These are phyloP conservation scores for Falco concolor DNA, from an alignment of 2,797 vertebrate species.

Conservation along the genomic window DNA sequence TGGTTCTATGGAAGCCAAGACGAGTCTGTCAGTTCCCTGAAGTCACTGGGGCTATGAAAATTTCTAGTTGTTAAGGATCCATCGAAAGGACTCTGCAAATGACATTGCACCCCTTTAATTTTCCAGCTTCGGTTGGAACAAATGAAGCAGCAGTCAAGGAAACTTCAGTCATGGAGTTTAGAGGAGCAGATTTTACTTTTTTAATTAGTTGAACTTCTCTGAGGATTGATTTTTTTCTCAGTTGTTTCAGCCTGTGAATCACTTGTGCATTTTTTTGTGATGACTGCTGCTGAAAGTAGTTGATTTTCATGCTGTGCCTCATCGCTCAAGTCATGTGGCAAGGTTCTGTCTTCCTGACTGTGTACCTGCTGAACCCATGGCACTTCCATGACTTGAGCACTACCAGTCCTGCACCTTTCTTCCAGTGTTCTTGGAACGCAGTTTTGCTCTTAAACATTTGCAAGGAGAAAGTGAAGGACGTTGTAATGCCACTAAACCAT, in stretches of 20 bases:
- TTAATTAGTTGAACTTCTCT: neutral
- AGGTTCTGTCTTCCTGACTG: neutral
- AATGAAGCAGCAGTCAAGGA: neutral
- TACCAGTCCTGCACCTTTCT: neutral
- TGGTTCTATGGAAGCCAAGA: neutral
- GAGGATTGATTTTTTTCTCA: neutral
- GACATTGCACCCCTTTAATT: neutral
- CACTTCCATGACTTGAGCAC: neutral
- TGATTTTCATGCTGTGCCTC: neutral
- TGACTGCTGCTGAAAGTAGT: neutral
- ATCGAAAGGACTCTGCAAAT: neutral
- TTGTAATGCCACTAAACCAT: neutral
- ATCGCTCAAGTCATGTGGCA: neutral
- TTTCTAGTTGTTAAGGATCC: neutral
- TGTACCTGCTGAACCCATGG: neutral
- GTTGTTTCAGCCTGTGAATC: neutral
- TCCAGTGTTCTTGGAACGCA: neutral
- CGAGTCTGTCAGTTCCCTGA: neutral
- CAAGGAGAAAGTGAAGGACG: neutral
- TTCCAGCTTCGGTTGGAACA: neutral
- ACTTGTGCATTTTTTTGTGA: neutral
- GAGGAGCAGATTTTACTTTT: neutral
- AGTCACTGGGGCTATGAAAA: neutral
- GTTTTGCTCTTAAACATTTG: neutral
- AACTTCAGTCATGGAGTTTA: conserved; percentile 2